Evolutionary conservation across 2,797 vertebrate species (phyloP).

Genomic region (Champsocephalus gunnari): DNA sequence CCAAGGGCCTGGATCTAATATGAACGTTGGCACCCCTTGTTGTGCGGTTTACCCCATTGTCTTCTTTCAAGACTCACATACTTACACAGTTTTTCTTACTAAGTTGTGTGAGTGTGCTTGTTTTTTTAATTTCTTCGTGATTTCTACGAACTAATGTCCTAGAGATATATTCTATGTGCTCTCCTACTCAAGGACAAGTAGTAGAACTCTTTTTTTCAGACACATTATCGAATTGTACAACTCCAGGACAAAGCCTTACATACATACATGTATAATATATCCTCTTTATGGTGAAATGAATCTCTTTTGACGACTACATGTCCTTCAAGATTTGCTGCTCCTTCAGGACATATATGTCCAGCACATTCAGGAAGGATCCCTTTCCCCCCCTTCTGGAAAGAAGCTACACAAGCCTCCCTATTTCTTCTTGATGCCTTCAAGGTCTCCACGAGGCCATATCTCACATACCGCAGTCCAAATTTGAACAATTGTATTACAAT

Average conservation of each 20-base stretch:
- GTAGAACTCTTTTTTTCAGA: constrained; percentile 43
- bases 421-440: constrained; percentile 59
- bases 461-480: constrained; percentile 39
- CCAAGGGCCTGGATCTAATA: constrained; percentile 67
- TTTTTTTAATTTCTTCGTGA: constrained; percentile 39
- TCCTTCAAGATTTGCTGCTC: constrained; percentile 65
- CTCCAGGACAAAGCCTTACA: constrained; percentile 42
- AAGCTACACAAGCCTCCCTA: constrained; percentile 64
- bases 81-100: constrained; percentile 68
- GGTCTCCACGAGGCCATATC: constrained; percentile 58
- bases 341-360: constrained; percentile 58
- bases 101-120: constrained; percentile 24
- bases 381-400: constrained; percentile 32
- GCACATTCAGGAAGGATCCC: constrained; percentile 42
- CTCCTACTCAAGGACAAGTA: constrained; percentile 65
- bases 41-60: constrained; percentile 76
- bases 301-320: constrained; percentile 59
- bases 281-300: constrained; percentile 67
- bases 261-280: too few species aligned
- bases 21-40: constrained; percentile 66
- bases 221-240: constrained; percentile 50
- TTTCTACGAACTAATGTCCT: constrained; percentile 34
- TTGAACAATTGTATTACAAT: constrained; percentile 53
- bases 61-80: constrained; percentile 69
- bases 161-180: constrained; percentile 38